These are phyloP conservation scores for Tineola bisselliella DNA, from an alignment of 2,888 invertebrate species.

Conservation along the genomic window DNA sequence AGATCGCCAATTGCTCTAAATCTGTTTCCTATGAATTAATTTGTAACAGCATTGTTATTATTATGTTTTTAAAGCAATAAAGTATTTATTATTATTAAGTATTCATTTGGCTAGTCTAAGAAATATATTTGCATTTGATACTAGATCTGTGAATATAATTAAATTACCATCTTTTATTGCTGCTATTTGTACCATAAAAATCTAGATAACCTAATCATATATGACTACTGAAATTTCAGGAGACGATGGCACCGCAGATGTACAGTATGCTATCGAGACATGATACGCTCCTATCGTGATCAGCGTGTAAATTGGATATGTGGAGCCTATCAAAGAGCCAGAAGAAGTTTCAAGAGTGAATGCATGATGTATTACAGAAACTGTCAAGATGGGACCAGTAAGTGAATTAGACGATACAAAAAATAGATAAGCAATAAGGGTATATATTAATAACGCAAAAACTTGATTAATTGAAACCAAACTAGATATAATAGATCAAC, in stretches of 20 bases:
- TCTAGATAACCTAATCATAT: neutral
- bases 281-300: slow-evolving; percentile 34
- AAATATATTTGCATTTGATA: too few species aligned
- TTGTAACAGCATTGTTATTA: too few species aligned
- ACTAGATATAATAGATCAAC: too few species aligned
- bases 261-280: slow-evolving; percentile 35
- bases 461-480: too few species aligned
- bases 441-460: too few species aligned
- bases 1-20: too few species aligned
- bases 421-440: too few species aligned
- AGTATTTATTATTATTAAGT: too few species aligned
- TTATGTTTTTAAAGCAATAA: too few species aligned
- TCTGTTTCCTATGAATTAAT: too few species aligned
- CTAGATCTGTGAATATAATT: too few species aligned
- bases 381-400: slow-evolving; percentile 59
- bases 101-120: too few species aligned
- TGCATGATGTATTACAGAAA: slow-evolving; percentile 54
- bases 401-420: slow-evolving; percentile 17
- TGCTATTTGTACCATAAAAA: neutral
- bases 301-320: slow-evolving; percentile 50
- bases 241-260: slow-evolving; percentile 31
- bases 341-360: slow-evolving; percentile 45
- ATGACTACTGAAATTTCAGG: slow-evolving; percentile 25
- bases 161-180: neutral
- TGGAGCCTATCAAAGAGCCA: slow-evolving; percentile 47